A percentile compares a stretch with the other conserved stretches of the same genome.
These are phyloP conservation scores for Hermaeophaga mercurialis DNA, from an alignment of 2,888 invertebrate genomes.

Conservation along the genomic window DNA sequence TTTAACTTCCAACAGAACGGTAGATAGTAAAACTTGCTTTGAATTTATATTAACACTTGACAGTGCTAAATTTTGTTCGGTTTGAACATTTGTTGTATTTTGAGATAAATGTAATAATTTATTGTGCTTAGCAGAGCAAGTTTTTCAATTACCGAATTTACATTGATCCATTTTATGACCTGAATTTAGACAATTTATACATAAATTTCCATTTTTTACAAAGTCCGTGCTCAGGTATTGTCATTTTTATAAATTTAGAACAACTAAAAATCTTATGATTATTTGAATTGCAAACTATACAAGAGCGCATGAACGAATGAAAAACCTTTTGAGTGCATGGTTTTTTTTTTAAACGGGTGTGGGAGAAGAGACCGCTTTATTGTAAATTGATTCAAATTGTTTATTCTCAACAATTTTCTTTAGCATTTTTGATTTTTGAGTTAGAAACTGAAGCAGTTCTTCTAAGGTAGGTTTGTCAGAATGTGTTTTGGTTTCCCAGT, in stretches of 20 bases:
- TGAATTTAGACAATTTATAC: background rate
- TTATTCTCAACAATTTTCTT: background rate
- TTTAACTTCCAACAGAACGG: background rate
- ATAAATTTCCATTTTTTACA: background rate
- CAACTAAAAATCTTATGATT: background rate
- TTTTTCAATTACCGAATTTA: background rate
- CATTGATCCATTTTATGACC: background rate
- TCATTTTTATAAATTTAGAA: background rate
- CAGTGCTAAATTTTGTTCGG: background rate
- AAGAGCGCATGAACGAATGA: too few relatives aligned
- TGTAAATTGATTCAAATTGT: background rate
- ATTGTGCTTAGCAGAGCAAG: background rate
- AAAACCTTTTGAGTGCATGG: background rate
- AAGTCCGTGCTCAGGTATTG: background rate
- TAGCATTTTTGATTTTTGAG: slow-evolving; percentile 1
- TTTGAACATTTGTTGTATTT: background rate
- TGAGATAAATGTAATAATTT: background rate
- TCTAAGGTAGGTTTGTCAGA: background rate
- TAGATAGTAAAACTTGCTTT: background rate
- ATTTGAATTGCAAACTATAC: background rate
- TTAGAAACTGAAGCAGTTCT: background rate
- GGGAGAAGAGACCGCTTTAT: too few relatives aligned
- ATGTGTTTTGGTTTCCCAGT: background rate
- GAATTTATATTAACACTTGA: background rate
- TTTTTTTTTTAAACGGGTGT: too few relatives aligned